Evolutionary conservation across 2,113 vertebrate genomes (phyloP).

Genomic region (Promerops cafer): DNA sequence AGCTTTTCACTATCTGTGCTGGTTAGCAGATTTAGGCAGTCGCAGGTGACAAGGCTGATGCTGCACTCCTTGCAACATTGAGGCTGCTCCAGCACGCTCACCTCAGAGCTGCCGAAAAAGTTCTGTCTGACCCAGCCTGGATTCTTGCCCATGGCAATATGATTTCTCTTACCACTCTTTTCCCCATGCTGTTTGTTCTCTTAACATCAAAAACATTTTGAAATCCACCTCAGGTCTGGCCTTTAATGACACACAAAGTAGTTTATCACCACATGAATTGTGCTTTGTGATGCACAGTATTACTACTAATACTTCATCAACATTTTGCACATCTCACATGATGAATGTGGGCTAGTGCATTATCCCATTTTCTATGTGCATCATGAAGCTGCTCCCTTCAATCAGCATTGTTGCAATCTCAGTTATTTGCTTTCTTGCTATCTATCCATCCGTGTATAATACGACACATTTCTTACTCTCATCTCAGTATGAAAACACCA

Average conservation of each 20-base stretch:
- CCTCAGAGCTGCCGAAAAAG: not conserved
- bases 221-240: not conserved
- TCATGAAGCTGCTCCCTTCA: constrained; percentile 12
- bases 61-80: not conserved
- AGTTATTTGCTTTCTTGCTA: constrained; percentile 52
- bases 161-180: not conserved
- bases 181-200: not conserved
- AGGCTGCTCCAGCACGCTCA: not conserved
- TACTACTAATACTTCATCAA: not conserved
- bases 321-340: not conserved
- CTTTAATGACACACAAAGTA: not conserved
- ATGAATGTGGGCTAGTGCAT: not conserved
- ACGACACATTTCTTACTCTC: constrained; percentile 53
- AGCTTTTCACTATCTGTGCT: not conserved
- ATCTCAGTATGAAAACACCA: constrained; percentile 52
- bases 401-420: constrained; percentile 10
- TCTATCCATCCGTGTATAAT: constrained; percentile 55
- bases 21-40: not conserved
- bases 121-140: not conserved
- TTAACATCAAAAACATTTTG: not conserved
- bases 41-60: not conserved
- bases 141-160: not conserved
- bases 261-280: not conserved
- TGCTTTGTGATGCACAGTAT: not conserved
- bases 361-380: not conserved